Percentiles rank a stretch among this genome's conserved stretches.
phyloP scores from a whole-genome alignment of 2,888 invertebrate genomes.

The Parnassius orleans region DNA sequence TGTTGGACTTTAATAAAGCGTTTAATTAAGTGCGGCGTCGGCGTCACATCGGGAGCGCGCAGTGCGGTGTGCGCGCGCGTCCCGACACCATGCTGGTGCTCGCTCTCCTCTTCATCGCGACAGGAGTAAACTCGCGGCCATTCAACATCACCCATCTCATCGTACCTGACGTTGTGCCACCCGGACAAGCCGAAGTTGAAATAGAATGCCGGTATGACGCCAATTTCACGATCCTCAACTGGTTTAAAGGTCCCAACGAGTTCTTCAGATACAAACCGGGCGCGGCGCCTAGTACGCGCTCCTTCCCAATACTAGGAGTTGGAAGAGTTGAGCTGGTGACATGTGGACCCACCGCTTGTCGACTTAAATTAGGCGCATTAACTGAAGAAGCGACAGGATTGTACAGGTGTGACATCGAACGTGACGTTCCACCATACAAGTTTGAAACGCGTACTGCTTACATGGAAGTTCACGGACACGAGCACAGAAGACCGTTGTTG shows the following conservation, averaged over 20 bases:
- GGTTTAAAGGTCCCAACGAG: slow-evolving; percentile 67
- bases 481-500: slow-evolving; percentile 54
- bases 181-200: slow-evolving; percentile 57
- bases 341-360: slow-evolving; percentile 64
- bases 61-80: slow-evolving; percentile 63
- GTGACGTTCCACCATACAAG: slow-evolving; percentile 61
- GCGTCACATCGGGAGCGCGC: slow-evolving; percentile 48
- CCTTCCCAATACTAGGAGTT: slow-evolving; percentile 62
- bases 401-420: slow-evolving; percentile 69
- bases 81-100: slow-evolving; percentile 60
- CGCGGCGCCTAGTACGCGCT: slow-evolving; percentile 58
- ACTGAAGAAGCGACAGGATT: slow-evolving; percentile 66
- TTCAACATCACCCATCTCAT: slow-evolving; percentile 66
- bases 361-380: slow-evolving; percentile 55
- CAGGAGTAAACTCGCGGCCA: slow-evolving; percentile 39
- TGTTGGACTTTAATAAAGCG: slow-evolving; percentile 78
- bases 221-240: slow-evolving; percentile 70
- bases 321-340: slow-evolving; percentile 57
- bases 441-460: slow-evolving; percentile 57
- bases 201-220: slow-evolving; percentile 69
- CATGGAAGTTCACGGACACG: slow-evolving; percentile 62
- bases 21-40: slow-evolving; percentile 71
- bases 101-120: slow-evolving; percentile 41
- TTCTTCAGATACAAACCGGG: slow-evolving; percentile 71
- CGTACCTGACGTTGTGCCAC: slow-evolving; percentile 54